Base-by-base conservation (phyloP, 2,888 invertebrate species). In the Xylocampa areola region DNA sequence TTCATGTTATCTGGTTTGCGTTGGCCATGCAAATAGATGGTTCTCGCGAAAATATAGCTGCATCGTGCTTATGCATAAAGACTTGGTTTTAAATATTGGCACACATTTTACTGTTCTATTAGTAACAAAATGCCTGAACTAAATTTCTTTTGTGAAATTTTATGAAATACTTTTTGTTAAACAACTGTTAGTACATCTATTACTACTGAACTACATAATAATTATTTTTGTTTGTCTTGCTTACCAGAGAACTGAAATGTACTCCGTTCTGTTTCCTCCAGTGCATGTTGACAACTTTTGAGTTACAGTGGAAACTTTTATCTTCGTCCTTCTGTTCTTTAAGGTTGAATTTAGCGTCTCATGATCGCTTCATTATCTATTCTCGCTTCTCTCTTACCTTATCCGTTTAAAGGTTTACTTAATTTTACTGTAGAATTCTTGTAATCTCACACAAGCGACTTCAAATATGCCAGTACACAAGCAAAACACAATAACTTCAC, bases 1-100 rank as follows among this genome's bases (percentile, higher is more conserved):
- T 76, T 60, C 47, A 55, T 60, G 48, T 75, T 75, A 76, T 76
- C 75, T 60, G 33, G 60, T 67, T 59, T 52, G 53, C 51, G 47
- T 66, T 64, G 48, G 29, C 54, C 35, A 51, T 44, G 51, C 63
- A 69, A 63, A 58, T 59, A 65, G 13, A 47, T n/a, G 36, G 40
- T 58, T 6, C 11, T 39, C 43, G 30, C 29, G 51, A 53, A 59
- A 44, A 65, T 25, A 29, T 59, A 23, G 33, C 33, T 54, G 64
- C 64, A 68, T 5, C 30, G 37, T 51, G 27, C 8, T n/a, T 41
- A 5, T 55, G 66, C 49, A 70, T 47, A 35, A 19, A 43, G 45
- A 54, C 13, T 30, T 16, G 10, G 19, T 37, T 65, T 43, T 50
- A 65, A 65, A 64, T 41, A 16, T 44, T 19, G 29, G 36, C 35